Evolutionary conservation across 2,888 invertebrate species (phyloP), one percentile per base, ranked within the genome.

Genomic region (Harpagoxenus sublaevis): DNA sequence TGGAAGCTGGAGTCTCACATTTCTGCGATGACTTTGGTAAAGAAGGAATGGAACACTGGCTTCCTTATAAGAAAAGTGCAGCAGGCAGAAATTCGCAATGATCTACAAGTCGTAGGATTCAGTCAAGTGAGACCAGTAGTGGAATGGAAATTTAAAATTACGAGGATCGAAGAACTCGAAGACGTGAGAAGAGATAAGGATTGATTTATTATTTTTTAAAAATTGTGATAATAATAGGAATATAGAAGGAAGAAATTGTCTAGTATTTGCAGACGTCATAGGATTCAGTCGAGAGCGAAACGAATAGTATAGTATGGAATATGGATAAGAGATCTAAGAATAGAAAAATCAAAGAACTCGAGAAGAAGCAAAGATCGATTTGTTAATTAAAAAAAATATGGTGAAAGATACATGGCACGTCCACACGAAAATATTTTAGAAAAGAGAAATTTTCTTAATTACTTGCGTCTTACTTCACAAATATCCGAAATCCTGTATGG

Each of bases 1-100:
- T 60, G 70, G 23, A 48, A 71, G 71, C 57, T 18, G 60, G 60
- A 71, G 18, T 79, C 55, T 79, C 55, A 48, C 48, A 23, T 79
- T 79, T 79, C 39, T 60, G 23, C 60, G 35, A 28, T 23, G n/a
- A 45, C 60, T 31, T 18, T 8, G 5, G 15, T 31, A 10, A n/a
- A 48, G 23, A 9, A 35, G 57, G 28, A 48, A 48, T 35, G 45
- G 23, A 48, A 39, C 23, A 18, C 31, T n/a, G 3, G 35, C 48
- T 57, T 60, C 57, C 18, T 68, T 31, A 12, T 31, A 48, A 79
- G 31, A 57, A 6, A 12, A 48, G n/a, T 1, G 12, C 28, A 18
- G 23, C 9, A 28, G 31, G 28, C 15, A 12, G 45, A 42, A 31
- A 68, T 18, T 55, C 23, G 51, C 48, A 23, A 2, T n/a, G 28